phyloP scores from a whole-genome alignment of 2,797 vertebrate species.

The Leptoclinus maculatus region DNA sequence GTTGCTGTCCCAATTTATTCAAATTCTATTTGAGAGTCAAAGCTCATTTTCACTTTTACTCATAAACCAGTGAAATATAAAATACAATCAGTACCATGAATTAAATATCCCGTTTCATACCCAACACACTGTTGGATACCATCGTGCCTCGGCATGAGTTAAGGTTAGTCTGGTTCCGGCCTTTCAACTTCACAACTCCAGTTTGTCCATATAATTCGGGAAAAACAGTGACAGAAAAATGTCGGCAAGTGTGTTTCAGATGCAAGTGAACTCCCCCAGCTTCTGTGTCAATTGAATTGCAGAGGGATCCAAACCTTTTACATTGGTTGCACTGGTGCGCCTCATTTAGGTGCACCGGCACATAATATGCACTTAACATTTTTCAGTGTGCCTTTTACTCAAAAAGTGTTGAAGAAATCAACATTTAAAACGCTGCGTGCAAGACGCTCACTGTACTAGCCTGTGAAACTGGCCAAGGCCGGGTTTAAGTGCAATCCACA shows the following conservation, averaged over 20 bases:
- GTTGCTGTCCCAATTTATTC: background rate
- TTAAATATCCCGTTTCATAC: background rate
- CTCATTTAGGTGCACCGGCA: background rate
- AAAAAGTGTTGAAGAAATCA: no score
- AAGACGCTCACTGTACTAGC: background rate
- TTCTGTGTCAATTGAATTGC: background rate
- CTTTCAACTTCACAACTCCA: background rate
- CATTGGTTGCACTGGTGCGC: background rate
- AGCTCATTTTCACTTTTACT: background rate
- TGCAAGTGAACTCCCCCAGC: background rate
- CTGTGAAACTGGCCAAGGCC: background rate
- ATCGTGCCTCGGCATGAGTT: background rate
- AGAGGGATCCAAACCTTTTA: background rate
- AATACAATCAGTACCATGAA: background rate
- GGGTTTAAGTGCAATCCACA: background rate
- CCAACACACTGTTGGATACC: background rate
- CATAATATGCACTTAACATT: background rate
- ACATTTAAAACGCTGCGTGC: no score
- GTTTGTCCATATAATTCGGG: no score
- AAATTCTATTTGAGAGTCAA: background rate
- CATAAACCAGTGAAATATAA: background rate
- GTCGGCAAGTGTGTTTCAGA: no score
- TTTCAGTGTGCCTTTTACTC: no score
- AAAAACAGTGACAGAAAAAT: no score
- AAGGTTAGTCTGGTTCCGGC: background rate